Evolutionary conservation across 2,888 invertebrate species (phyloP).

Genomic region (Campaea margaritaria): DNA sequence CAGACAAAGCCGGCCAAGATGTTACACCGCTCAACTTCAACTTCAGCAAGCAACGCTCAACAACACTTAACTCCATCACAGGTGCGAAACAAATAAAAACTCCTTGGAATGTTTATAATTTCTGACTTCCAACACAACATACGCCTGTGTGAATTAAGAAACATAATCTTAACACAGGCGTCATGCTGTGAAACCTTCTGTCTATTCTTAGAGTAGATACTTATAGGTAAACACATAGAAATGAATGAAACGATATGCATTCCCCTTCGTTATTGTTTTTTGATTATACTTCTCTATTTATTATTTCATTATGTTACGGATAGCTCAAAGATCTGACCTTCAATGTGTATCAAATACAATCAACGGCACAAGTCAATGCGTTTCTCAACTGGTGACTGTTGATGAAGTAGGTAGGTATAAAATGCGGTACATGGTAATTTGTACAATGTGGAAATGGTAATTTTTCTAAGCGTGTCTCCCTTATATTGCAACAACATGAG

Average conservation of each 20-base stretch:
- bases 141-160: conserved; percentile 43
- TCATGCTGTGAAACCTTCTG: conserved; percentile 54
- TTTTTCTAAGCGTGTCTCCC: too few species aligned
- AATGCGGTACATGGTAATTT: too few species aligned
- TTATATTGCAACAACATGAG: too few species aligned
- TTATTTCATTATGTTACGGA: conserved; percentile 16
- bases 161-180: conserved; percentile 45
- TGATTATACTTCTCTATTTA: conserved; percentile 32
- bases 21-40: conserved; percentile 94
- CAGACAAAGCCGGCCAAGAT: conserved; percentile 94
- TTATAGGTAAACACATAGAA: conserved; percentile 58
- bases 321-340: background rate
- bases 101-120: conserved; percentile 52
- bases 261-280: conserved; percentile 60
- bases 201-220: conserved; percentile 67
- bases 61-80: conserved; percentile 91
- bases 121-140: conserved; percentile 46
- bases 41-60: conserved; percentile 89
- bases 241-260: conserved; percentile 69
- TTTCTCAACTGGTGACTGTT: too few species aligned
- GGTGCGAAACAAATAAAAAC: conserved; percentile 72
- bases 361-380: background rate
- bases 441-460: too few species aligned
- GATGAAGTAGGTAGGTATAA: too few species aligned
- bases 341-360: background rate